These are phyloP conservation scores for Rissa tridactyla DNA, from an alignment of 2,113 vertebrate genomes.

Conservation along the genomic window DNA sequence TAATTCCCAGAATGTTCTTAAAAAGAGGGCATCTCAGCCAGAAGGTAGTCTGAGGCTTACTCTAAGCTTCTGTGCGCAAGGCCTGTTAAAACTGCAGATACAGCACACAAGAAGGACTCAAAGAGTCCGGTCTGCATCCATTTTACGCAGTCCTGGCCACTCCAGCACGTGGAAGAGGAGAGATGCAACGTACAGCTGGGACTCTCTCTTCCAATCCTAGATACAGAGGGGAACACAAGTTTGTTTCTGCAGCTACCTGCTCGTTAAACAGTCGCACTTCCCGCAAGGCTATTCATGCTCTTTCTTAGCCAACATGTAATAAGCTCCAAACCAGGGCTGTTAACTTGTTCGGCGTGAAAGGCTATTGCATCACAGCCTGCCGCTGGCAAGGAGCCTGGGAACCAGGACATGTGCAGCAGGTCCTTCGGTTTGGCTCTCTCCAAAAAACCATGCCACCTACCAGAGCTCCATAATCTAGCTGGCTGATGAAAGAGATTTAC, in stretches of 20 bases:
- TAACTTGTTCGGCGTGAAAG: background rate
- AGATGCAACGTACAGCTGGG: background rate
- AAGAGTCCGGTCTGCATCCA: background rate
- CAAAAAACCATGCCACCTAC: background rate
- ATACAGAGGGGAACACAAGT: background rate
- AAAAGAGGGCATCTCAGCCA: background rate
- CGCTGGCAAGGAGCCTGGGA: conserved; percentile 45
- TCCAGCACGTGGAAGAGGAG: background rate
- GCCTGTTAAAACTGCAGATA: background rate
- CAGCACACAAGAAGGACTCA: background rate
- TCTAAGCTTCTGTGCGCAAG: background rate
- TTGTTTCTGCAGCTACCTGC: background rate
- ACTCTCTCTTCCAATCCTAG: background rate
- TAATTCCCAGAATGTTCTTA: background rate
- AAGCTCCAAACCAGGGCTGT: background rate
- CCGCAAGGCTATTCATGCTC: conserved; percentile 1
- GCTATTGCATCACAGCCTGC: conserved; percentile 30
- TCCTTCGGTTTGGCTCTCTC: background rate
- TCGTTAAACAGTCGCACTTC: background rate
- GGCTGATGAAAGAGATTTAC: background rate
- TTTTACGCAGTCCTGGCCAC: background rate
- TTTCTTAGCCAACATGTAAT: conserved; percentile 35
- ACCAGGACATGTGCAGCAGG: background rate
- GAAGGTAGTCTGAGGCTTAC: background rate
- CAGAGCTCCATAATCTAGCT: background rate